phyloP scores from a whole-genome alignment of 2,888 invertebrate genomes.

The Lycophotia porphyrea region DNA sequence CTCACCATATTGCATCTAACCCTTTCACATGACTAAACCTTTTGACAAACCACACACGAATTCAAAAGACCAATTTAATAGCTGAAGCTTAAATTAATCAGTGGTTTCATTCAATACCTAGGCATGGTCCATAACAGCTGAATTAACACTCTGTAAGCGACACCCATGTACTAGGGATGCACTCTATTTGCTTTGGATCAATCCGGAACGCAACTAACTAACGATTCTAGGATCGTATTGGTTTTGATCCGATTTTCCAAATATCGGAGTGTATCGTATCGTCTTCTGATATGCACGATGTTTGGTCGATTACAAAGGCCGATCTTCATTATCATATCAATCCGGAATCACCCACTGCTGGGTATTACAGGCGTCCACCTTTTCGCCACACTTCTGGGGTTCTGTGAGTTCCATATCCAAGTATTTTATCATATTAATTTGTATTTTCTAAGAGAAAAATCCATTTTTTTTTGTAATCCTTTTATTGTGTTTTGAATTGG shows the following conservation, averaged over 20 bases:
- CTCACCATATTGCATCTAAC: neutral
- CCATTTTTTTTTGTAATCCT: neutral
- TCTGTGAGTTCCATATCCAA: too few relatives aligned
- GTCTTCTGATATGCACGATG: neutral
- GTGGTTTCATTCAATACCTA: conserved; percentile 25
- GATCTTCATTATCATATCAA: too few relatives aligned
- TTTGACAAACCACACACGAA: conserved; percentile 35
- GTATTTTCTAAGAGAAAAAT: neutral
- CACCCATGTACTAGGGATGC: neutral
- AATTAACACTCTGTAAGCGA: conserved; percentile 33
- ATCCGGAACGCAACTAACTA: neutral
- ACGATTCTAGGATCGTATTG: neutral
- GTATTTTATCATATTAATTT: too few relatives aligned
- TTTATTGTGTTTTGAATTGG: neutral
- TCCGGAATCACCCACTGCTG: too few relatives aligned
- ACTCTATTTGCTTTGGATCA: neutral
- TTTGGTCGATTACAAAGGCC: neutral
- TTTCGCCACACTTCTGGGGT: too few relatives aligned
- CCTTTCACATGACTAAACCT: conserved; percentile 31
- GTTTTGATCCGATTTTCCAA: neutral
- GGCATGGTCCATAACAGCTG: conserved; percentile 17
- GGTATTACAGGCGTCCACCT: too few relatives aligned
- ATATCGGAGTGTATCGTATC: neutral
- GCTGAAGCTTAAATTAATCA: conserved; percentile 23
- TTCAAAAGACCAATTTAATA: conserved; percentile 44